Evolutionary conservation across 2,888 invertebrate species (phyloP), one percentile per base, ranked within the genome.

Genomic region (Euproctis similis): DNA sequence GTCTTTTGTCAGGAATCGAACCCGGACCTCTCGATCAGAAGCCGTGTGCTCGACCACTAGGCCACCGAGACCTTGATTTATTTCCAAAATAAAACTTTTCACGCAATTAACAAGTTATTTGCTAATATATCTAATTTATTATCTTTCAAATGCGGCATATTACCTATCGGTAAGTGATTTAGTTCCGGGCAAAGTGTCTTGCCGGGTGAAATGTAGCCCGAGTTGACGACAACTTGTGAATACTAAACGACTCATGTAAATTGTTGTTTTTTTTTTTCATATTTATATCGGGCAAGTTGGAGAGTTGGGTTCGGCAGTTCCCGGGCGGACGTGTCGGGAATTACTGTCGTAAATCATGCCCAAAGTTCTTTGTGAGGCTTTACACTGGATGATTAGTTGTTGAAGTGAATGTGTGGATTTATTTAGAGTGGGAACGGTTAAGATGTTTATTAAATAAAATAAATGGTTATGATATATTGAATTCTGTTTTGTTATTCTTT

Each of bases 201-300:
- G 63, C 59, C 53, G 53, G 44, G 59, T 70, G 64, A 73, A 68
- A 69, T 73, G 73, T 73, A 59, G 53, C 59, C 51, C 39, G 64
- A 72, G 59, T 73, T 70, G 53, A 50, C 50, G 49, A 53, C 64
- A 55, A 54, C 30, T 37, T 30, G 27, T 43, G 73, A 69, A 72
- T 73, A 68, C 64, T 62, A 70, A 73, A 58, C n/a, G 41, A 48
- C 46, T 42, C 49, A 63, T 61, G 62, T 64, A 64, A 68, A 72
- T 21, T 68, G 64, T 63, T 68, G 59, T 65, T 69, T n/a, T n/a
- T n/a, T n/a, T n/a, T n/a, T 58, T 57, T 58, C 56, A 68, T 73
- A 70, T 72, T 70, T 64, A 57, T 55, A 54, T 45, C 47, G 37
- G n/a, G 33, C 34, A 63, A 65, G 48, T 64, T 67, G 46, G n/a